Evolutionary conservation across 1,140 invertebrate species (phyloP).

Genomic region (Ceratina calcarata): DNA sequence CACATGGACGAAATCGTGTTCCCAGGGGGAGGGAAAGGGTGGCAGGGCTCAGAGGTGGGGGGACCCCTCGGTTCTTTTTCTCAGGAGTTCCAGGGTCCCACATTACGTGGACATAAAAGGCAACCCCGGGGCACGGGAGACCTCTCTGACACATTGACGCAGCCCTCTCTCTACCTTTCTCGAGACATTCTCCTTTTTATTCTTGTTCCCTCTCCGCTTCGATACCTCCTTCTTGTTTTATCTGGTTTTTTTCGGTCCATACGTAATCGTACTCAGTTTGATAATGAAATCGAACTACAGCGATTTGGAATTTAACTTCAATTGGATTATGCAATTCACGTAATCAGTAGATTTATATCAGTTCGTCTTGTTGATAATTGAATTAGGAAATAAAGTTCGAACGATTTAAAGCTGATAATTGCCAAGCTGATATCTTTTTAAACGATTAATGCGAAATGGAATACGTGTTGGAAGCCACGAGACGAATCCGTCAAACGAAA

Average conservation of each 20-base stretch:
- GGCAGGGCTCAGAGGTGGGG: neutral
- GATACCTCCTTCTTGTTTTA: neutral
- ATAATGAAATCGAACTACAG: no score
- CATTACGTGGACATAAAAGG: slow-evolving; percentile 68
- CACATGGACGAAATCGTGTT: slow-evolving; percentile 17
- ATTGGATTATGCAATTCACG: no score
- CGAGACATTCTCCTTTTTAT: slow-evolving; percentile 32
- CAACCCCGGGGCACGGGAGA: slow-evolving; percentile 49
- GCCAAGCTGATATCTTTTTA: no score
- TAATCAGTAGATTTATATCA: no score
- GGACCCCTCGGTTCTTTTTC: slow-evolving; percentile 18
- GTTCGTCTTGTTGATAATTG: no score
- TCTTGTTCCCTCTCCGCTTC: neutral
- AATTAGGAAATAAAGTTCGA: no score
- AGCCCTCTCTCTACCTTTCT: slow-evolving; percentile 21
- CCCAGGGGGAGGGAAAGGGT: slow-evolving; percentile 5
- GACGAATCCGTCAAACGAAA: no score
- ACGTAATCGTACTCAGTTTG: no score
- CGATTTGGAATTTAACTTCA: no score
- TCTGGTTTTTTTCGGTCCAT: slow-evolving; percentile 5
- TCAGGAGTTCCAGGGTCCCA: slow-evolving; percentile 44
- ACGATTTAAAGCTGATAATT: no score
- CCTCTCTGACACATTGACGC: slow-evolving; percentile 68
- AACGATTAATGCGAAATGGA: no score
- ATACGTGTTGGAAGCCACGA: no score